These are phyloP conservation scores for Epicampocera succincta DNA, from an alignment of 2,888 invertebrate genomes.

Conservation along the genomic window DNA sequence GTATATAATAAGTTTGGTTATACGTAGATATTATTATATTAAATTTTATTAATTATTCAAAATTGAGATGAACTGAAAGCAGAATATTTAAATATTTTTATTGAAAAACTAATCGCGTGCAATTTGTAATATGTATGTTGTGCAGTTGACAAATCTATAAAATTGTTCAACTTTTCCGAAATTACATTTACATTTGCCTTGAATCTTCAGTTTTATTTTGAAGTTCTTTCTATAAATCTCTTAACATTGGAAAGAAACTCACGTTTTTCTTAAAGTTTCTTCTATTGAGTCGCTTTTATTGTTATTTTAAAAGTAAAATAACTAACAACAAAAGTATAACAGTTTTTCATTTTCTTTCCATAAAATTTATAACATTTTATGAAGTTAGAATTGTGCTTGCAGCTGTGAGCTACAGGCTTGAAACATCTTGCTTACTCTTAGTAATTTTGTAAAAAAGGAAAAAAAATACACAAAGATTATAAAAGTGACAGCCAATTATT, in stretches of 20 bases:
- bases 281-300: conserved; percentile 36
- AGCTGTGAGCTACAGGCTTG: conserved; percentile 19
- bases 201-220: too few species aligned
- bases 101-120: too few species aligned
- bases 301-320: conserved; percentile 60
- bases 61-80: too few species aligned
- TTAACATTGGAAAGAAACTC: not conserved
- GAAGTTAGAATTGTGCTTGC: conserved; percentile 37
- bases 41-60: too few species aligned
- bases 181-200: too few species aligned
- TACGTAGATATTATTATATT: too few species aligned
- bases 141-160: too few species aligned
- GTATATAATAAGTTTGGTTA: too few species aligned
- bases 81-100: too few species aligned
- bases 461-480: conserved; percentile 38
- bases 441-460: conserved; percentile 2
- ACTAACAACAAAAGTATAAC: conserved; percentile 49
- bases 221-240: not conserved
- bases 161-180: too few species aligned
- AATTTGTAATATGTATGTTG: too few species aligned
- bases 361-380: conserved; percentile 60
- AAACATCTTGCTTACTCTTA: conserved; percentile 27
- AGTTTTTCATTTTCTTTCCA: conserved; percentile 35
- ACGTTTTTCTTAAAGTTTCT: too few species aligned
- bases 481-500: conserved; percentile 34